Base-by-base conservation (phyloP, 2,113 vertebrate species). In the Sylvietta virens region DNA sequence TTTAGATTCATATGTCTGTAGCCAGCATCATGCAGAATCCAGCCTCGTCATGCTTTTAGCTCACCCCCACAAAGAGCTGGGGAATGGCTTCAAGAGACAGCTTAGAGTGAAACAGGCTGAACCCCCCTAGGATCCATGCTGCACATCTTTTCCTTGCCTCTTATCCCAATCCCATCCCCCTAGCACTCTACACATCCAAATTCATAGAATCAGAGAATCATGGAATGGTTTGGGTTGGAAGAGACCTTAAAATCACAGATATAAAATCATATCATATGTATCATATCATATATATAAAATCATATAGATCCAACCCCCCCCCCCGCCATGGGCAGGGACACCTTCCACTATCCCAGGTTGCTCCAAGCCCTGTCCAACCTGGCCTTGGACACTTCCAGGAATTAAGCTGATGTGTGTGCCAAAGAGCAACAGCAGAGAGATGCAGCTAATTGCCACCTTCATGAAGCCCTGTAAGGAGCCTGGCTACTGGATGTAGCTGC, bases 271-370 rank as follows among this genome's bases (percentile, higher is more conserved):
- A n/a, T n/a, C n/a, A n/a, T n/a, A n/a, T n/a, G n/a, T n/a, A n/a
- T n/a, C n/a, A n/a, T n/a, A n/a, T n/a, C n/a, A n/a, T n/a, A n/a
- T n/a, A n/a, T n/a, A n/a, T 37, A 23, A 62, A 90, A 48, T 37
- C 10, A 42, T 10, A 30, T 6, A 16, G 21, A 33, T 33, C 48
- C 35, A 35, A 27, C 2, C 1, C 2, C 1, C 1, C 2, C 1
- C 26, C 6, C 12, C 47, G 13, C 4, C 35, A 56, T 14, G 35
- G 15, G 3, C 31, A 61, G 31, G 21, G 22, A 37, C 54, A 56
- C 1, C 6, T 83, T 33, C 26, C 31, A 14, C 35, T 42, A 48
- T 6, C 12, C 17, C 22, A 56, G 22, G 6, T 31, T 53, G 11
- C 24, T 53, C 47, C 47, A 67, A 67, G 14, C 3, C 16, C n/a